Base-by-base conservation (phyloP, 2,888 invertebrate genomes). In the Cabera pusaria region DNA sequence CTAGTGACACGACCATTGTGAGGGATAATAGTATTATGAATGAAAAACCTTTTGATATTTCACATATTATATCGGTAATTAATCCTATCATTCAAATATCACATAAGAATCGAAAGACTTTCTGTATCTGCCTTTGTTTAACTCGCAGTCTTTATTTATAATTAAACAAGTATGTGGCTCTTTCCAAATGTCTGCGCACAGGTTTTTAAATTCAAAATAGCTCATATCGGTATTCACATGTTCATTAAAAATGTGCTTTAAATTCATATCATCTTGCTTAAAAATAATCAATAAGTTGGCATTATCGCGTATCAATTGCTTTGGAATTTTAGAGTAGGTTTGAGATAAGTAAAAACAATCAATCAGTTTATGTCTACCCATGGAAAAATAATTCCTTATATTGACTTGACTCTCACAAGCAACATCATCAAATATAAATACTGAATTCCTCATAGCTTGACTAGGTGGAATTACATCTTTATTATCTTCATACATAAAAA, bases 261-360 rank as follows among this genome's bases (percentile, higher is more conserved):
- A 25, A 34, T 65, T 65, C 0, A 49, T 24, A 6, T 59, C 52
- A 22, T 65, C 55, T 47, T 60, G 65, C 36, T 56, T 58, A 22
- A 65, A 65, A 6, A 63, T 33, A 7, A 64, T 29, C 6, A 49
- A 6, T 2, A 49, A 8, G 6, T 45, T 49, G 1, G 7, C 34
- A 25, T 49, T 49, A 22, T 47, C 47, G 18, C 43, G 16, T 7
- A 47, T 11, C 2, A 63, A 24, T 25, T 67, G 64, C 19, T 64
- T 65, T 2, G 60, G 59, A n/a, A 65, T 39, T 38, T 53, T 52
- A 1, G 55, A 46, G 42, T 64, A 67, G n/a, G 58, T 61, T 33
- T 69, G 67, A n/a, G 11, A 17, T 14, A 45, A 12, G 26, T 33
- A 48, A 37, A 64, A 60, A 46, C 49, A 45, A 36, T 49, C 52